A percentile compares a stretch with the other conserved stretches of the same genome.
phyloP scores from a whole-genome alignment of 30 jellyfish, hydroid and myxozoan genomes.

The Clytia hemisphaerica region DNA sequence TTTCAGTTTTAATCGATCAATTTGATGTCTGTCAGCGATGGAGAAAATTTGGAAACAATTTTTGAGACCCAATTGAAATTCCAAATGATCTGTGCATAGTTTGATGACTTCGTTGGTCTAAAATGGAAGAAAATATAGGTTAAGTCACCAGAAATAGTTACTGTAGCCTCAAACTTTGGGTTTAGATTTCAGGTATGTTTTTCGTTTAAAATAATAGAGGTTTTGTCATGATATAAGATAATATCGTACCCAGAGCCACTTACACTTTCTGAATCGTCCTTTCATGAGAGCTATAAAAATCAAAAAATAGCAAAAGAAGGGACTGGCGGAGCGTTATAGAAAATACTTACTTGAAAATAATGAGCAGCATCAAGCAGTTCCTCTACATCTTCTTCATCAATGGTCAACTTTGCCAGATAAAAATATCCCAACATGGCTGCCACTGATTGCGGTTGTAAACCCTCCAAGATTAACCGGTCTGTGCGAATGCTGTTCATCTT shows the following conservation, averaged over 20 bases:
- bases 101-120: slow-evolving; percentile 14
- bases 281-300: too few relatives aligned
- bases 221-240: too few relatives aligned
- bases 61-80: background rate
- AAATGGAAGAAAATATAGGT: background rate
- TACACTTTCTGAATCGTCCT: too few relatives aligned
- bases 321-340: background rate
- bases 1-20: background rate
- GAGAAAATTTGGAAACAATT: background rate
- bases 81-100: slow-evolving; percentile 3
- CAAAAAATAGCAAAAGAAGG: background rate
- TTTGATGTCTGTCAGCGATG: background rate
- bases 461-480: slow-evolving; percentile 11
- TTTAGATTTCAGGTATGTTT: too few relatives aligned
- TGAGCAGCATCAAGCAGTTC: slow-evolving; percentile 11
- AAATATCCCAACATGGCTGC: slow-evolving; percentile 18
- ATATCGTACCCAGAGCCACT: too few relatives aligned
- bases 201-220: too few relatives aligned
- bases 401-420: slow-evolving; percentile 3
- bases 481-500: slow-evolving; percentile 4
- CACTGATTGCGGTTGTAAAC: slow-evolving; percentile 1
- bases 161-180: too few relatives aligned
- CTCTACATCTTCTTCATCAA: slow-evolving; percentile 13
- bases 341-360: background rate
- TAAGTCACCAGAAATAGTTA: too few relatives aligned